A percentile compares a stretch with the other conserved stretches of the same genome.
These are phyloP conservation scores for Tethya wilhelma DNA, from an alignment of 37 sponge, comb jelly and placozoan genomes.

Conservation along the genomic window DNA sequence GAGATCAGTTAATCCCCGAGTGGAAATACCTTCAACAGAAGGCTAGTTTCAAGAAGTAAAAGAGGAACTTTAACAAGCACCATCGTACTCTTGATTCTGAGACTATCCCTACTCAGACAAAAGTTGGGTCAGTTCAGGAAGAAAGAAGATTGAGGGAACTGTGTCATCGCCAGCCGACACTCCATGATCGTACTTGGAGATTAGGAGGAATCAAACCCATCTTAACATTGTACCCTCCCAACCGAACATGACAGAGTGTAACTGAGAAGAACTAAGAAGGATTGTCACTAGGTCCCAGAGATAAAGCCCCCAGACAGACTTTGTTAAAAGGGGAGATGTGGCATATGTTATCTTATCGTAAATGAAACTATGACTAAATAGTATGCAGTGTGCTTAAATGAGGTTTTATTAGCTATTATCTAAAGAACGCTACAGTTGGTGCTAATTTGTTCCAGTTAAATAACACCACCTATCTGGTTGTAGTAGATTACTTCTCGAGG, in stretches of 20 bases:
- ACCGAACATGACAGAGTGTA: too few species aligned
- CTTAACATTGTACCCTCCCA: not conserved
- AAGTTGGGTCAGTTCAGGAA: not conserved
- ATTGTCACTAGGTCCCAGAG: constrained; percentile 5
- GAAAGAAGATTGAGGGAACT: not conserved
- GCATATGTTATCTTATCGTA: too few species aligned
- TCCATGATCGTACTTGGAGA: not conserved
- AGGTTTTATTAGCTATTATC: too few species aligned
- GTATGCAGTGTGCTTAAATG: too few species aligned
- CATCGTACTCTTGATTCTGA: not conserved
- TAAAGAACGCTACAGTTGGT: too few species aligned
- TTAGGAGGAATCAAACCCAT: not conserved
- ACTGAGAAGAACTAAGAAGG: not conserved
- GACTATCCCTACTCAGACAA: not conserved
- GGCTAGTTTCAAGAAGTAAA: not conserved
- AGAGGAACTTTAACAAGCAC: not conserved
- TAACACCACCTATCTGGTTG: too few species aligned
- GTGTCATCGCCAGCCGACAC: not conserved
- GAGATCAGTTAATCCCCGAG: not conserved
- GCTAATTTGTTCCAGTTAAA: too few species aligned
- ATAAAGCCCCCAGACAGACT: constrained; percentile 13
- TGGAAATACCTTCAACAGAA: not conserved
- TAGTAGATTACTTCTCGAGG: too few species aligned
- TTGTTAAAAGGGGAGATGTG: too few species aligned
- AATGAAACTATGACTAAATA: too few species aligned